Evolutionary conservation across 2,797 vertebrate genomes (phyloP).

Genomic region (Enteromius treurensis): DNA sequence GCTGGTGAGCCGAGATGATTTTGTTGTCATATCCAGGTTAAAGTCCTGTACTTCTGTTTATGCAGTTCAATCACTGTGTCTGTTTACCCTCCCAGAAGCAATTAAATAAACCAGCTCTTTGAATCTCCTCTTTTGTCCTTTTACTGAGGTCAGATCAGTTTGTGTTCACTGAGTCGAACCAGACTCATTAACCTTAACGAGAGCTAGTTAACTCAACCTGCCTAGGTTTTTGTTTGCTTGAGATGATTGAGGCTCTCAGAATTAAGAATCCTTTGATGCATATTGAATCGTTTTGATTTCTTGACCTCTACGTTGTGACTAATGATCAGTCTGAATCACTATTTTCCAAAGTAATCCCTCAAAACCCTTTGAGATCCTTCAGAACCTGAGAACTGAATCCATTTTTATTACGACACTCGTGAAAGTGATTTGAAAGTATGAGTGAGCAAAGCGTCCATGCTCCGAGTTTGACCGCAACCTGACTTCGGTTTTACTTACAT

Average conservation of each 20-base stretch:
- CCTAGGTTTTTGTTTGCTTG: background rate
- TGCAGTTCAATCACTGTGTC: constrained; percentile 72
- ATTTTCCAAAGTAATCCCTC: background rate
- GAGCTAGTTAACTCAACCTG: background rate
- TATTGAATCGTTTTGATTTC: background rate
- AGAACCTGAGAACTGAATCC: no score
- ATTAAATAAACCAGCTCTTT: constrained; percentile 88
- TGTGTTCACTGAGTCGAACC: background rate
- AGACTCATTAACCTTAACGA: background rate
- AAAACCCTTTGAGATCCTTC: background rate
- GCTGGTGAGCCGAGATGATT: constrained; percentile 60
- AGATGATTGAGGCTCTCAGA: background rate
- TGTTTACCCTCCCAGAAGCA: constrained; percentile 71
- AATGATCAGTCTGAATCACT: background rate
- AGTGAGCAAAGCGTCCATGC: no score
- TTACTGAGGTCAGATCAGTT: background rate
- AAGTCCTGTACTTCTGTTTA: constrained; percentile 68
- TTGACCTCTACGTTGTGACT: background rate
- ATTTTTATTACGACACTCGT: background rate
- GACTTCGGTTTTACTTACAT: background rate
- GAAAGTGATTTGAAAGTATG: background rate
- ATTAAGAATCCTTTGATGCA: background rate
- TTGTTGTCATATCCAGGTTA: constrained; percentile 50
- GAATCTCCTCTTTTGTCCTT: constrained; percentile 4
- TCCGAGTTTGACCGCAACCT: background rate